Evolutionary conservation across 1,140 invertebrate genomes (phyloP), one percentile per base, ranked within the genome.

Genomic region (Oedothorax gibbosus): DNA sequence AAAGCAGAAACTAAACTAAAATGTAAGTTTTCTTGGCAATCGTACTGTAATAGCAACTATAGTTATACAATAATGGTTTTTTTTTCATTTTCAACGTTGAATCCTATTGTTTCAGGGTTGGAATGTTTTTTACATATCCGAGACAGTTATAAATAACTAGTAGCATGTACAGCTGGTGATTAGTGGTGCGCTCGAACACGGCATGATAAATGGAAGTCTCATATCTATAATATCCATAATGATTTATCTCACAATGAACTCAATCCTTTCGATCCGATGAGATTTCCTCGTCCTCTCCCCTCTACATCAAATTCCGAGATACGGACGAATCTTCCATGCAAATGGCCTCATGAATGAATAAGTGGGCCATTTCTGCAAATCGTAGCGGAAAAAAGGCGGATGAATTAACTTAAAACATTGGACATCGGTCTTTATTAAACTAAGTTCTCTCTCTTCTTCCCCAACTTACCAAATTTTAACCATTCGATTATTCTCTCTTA

Each of bases 71-170:
- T 12, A 14, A n/a, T 5, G 12, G 3, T 7, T n/a, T 60, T 60
- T 14, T 60, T 2, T 14, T 60, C 57, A 60, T 60, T 14, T 60
- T n/a, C 57, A 60, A 60, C 12, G 3, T 60, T n/a, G n/a, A 60
- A 60, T 12, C 7, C n/a, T 14, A 60, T 14, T 60, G 57, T 60
- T 60, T 60, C 57, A 60, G 54, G 51, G 15, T 71, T 71, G 69
- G 54, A 15, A 71, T 0, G 69, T 6, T 10, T 62, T 62, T 62
- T 64, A 7, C n/a, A 7, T 18, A 49, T 51, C 50, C 12, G 8
- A 65, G 77, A 68, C 77, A 79, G 77, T 79, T 79, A 79, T 79
- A 79, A 79, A 79, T 79, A 65, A 79, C 77, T 66, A 18, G 77
- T 5, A 66, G 77, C 35, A 35, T 79, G 3, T 65, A 62, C 77